Percentiles rank a stretch among this genome's conserved stretches.
Evolutionary conservation across 2,888 invertebrate species (phyloP).

Genomic region (Mactromeris polynyma): DNA sequence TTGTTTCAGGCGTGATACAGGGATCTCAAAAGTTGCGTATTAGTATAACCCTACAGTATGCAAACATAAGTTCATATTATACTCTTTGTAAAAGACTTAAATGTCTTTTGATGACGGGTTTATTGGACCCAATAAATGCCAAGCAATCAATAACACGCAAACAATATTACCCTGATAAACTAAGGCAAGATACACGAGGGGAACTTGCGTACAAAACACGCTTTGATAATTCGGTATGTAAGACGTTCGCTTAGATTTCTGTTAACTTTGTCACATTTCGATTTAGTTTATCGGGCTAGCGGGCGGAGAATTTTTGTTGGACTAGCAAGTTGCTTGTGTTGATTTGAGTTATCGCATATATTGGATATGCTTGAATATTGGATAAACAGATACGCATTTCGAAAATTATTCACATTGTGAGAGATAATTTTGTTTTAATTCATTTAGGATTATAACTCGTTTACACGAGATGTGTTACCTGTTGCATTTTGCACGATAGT

Average conservation of each 20-base stretch:
- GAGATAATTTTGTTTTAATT: neutral
- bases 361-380: neutral
- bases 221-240: neutral
- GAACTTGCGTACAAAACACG: neutral
- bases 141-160: slow-evolving; percentile 5
- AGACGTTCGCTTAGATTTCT: neutral
- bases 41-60: neutral
- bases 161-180: neutral
- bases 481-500: neutral
- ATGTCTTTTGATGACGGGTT: slow-evolving; percentile 18
- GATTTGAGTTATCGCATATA: neutral
- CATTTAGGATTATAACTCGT: neutral
- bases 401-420: neutral
- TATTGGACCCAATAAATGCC: slow-evolving; percentile 3
- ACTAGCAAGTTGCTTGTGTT: neutral
- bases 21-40: neutral
- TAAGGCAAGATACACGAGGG: neutral
- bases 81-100: slow-evolving; percentile 7
- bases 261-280: slow-evolving; percentile 15
- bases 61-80: neutral
- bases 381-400: neutral
- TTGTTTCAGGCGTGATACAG: neutral
- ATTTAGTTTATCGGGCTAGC: slow-evolving; percentile 1
- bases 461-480: neutral
- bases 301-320: neutral